Conservation (phyloP, 2,113 vertebrate genomes). For the Pluvialis apricaria region DNA sequence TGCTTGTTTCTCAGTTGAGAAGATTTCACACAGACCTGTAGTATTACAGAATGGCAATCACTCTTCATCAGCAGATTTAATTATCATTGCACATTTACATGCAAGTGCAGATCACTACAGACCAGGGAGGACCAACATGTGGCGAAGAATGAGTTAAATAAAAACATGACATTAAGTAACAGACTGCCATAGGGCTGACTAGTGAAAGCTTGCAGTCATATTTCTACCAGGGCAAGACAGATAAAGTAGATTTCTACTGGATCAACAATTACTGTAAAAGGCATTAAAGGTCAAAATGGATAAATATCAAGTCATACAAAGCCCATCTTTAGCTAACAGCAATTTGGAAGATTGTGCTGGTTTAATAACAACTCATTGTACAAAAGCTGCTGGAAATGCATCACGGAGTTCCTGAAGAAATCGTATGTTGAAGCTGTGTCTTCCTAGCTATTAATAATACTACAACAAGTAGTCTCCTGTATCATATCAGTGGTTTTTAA, state of each 20-base stretch:
- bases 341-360: neutral
- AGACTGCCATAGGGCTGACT: neutral
- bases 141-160: neutral
- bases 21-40: neutral
- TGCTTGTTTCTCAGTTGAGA: neutral
- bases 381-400: constrained; percentile 10
- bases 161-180: neutral
- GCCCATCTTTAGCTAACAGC: constrained; percentile 20
- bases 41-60: neutral
- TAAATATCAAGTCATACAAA: constrained; percentile 59
- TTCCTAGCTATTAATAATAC: constrained; percentile 42
- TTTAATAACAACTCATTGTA: constrained; percentile 16
- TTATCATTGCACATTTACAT: neutral
- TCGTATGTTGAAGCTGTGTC: neutral
- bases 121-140: neutral
- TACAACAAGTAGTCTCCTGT: constrained; percentile 20
- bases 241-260: constrained; percentile 50
- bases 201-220: neutral
- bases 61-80: neutral
- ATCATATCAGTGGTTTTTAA: constrained; percentile 51
- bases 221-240: neutral
- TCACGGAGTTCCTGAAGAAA: neutral
- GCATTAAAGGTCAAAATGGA: constrained; percentile 58
- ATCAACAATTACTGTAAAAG: constrained; percentile 52
- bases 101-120: neutral